Conservation (phyloP, 1,140 invertebrate genomes). For the Drosophila neocordata region DNA sequence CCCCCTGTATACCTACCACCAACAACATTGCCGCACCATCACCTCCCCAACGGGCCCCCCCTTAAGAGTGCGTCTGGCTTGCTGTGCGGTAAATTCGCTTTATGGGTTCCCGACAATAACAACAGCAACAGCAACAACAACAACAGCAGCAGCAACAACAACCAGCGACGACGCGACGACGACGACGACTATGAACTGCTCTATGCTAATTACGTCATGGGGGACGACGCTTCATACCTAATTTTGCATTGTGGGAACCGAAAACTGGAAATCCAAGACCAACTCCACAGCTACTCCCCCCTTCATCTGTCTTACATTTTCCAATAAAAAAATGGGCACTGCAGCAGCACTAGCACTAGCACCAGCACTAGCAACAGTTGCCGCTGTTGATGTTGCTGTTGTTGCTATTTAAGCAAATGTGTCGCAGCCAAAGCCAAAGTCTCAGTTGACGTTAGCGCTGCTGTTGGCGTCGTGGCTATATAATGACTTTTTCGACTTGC, state of each 20-base stretch:
- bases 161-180: constrained; percentile 10
- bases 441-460: constrained; percentile 43
- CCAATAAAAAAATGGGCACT: constrained; percentile 64
- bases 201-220: constrained; percentile 83
- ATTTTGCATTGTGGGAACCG: constrained; percentile 83
- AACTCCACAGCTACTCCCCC: constrained; percentile 38
- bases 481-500: constrained; percentile 79
- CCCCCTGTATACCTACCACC: not conserved
- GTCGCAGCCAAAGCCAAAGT: constrained; percentile 78
- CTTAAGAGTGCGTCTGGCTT: constrained; percentile 58
- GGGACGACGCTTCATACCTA: constrained; percentile 80
- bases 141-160: constrained; percentile 10
- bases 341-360: constrained; percentile 38
- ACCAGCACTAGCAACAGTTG: constrained; percentile 38
- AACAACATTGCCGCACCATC: too few species aligned
- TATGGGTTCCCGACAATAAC: constrained; percentile 71
- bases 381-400: constrained; percentile 48
- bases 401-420: constrained; percentile 79
- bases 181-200: constrained; percentile 64
- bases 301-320: constrained; percentile 53
- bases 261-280: constrained; percentile 82
- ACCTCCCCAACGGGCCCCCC: constrained; percentile 11
- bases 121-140: constrained; percentile 36
- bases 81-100: constrained; percentile 80
- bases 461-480: constrained; percentile 59